Evolutionary conservation across 2,113 vertebrate species (phyloP), one percentile per base, ranked within the genome.

Genomic region (Heterocephalus glaber): DNA sequence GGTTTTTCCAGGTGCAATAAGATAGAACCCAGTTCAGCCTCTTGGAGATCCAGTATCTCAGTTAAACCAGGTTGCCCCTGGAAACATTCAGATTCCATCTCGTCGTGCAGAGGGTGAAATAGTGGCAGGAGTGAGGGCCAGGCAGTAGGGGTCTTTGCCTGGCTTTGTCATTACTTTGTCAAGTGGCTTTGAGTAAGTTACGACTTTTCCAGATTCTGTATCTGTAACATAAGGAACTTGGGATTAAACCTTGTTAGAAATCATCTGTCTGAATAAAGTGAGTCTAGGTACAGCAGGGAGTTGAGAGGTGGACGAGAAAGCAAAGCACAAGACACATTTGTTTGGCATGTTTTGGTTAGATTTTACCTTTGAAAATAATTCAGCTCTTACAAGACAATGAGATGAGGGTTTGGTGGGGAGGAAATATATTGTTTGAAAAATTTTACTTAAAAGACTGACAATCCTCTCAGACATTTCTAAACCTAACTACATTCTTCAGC

Each of bases 351-450:
- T 93, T 61, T 93, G n/a, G 35, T 79, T 61, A 70, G 7, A 33
- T 89, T 79, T 85, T 89, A 47, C 11, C 28, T 84, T 70, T 89
- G 52, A 61, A 79, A 35, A 79, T n/a, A 70, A 41, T 60, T 52
- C 38, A 3, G n/a, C 28, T 82, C 35, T 60, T 80, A 61, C 12
- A 68, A 84, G 58, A 58, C 56, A 88, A 83, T 16, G 88, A 77
- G 20, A 60, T n/a, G 13, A 11, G 1, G 7, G 61, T 70, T 89
- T 70, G 24, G 8, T 56, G 8, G 35, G 38, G 17, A 88, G 47
- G 49, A 81, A 87, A 86, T 38, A n/a, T 16, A 16, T 5, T 47
- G n/a, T 17, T 80, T 24, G 33, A 30, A 65, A 74, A 20, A 81
- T 44, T 87, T 72, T 65, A 72, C 61, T 81, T 72, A 49, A 49